Conservation (phyloP, 2,797 vertebrate species). For the Ara ararauna region DNA sequence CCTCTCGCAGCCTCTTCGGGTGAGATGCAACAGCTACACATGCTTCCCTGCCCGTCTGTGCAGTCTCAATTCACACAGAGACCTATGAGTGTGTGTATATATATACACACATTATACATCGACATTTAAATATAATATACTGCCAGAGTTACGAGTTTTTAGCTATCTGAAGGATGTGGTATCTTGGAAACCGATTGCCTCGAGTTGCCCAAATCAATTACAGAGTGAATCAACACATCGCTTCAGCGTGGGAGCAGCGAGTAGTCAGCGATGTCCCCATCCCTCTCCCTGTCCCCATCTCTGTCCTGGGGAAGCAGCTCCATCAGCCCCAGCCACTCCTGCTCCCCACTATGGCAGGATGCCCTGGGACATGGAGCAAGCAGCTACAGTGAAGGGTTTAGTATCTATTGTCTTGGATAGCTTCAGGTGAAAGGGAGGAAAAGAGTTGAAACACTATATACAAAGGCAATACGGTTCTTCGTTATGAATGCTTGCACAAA, state of each 20-base stretch:
- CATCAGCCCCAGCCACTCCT: neutral
- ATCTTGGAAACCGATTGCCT: conserved; percentile 74
- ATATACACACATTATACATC: neutral
- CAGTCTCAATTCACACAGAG: neutral
- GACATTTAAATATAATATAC: conserved; percentile 51
- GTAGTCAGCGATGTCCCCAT: neutral
- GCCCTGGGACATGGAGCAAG: fast-evolving
- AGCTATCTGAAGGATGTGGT: conserved; percentile 70
- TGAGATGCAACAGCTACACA: neutral
- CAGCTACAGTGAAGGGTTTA: fast-evolving
- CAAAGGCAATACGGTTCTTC: neutral
- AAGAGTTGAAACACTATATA: neutral
- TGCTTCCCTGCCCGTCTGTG: neutral
- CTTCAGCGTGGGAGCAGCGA: conserved; percentile 39
- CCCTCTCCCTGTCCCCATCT: neutral
- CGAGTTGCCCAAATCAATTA: conserved; percentile 71
- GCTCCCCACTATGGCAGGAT: neutral
- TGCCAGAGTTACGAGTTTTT: conserved; percentile 17
- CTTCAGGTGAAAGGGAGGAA: neutral
- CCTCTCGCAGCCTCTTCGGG: neutral
- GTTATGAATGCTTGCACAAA: neutral
- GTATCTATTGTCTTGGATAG: neutral
- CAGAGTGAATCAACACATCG: conserved; percentile 67
- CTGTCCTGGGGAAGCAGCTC: neutral
- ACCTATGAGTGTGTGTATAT: neutral